Evolutionary conservation across 2,113 vertebrate species (phyloP).

Genomic region (Rousettus leschenaultii): DNA sequence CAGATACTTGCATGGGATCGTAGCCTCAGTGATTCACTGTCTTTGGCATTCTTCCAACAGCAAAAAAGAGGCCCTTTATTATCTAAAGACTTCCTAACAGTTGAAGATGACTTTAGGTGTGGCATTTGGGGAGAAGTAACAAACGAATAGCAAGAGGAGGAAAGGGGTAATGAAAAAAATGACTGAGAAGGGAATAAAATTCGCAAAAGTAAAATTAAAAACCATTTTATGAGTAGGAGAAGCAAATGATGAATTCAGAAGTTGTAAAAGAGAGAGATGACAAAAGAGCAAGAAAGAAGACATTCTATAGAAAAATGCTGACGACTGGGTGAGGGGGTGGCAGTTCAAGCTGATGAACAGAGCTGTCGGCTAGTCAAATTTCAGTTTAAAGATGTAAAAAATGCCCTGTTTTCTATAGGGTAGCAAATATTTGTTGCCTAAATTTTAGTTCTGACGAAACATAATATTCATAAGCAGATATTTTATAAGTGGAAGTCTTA

Average conservation of each 20-base stretch:
- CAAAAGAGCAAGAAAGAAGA: background rate
- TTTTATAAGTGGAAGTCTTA: conserved; percentile 29
- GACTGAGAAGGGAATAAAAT: background rate
- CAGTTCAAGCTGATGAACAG: background rate
- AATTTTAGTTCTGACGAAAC: conserved; percentile 6
- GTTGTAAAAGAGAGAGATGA: background rate
- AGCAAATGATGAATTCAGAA: background rate
- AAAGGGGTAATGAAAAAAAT: background rate
- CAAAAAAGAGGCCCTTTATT: background rate
- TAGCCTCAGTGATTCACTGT: background rate
- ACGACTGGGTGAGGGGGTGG: too few relatives aligned
- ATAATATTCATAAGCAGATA: background rate
- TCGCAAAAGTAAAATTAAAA: background rate
- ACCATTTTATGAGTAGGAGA: background rate
- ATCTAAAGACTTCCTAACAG: background rate
- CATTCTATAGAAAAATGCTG: background rate
- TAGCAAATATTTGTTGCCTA: background rate
- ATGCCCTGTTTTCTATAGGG: background rate
- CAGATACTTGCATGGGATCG: background rate
- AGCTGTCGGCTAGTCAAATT: background rate
- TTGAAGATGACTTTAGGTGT: background rate
- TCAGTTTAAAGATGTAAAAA: background rate
- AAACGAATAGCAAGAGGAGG: background rate
- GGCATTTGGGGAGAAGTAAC: background rate
- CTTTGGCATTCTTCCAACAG: background rate